Base-by-base conservation (phyloP, 2,888 invertebrate species). In the Harmothoe impar region DNA sequence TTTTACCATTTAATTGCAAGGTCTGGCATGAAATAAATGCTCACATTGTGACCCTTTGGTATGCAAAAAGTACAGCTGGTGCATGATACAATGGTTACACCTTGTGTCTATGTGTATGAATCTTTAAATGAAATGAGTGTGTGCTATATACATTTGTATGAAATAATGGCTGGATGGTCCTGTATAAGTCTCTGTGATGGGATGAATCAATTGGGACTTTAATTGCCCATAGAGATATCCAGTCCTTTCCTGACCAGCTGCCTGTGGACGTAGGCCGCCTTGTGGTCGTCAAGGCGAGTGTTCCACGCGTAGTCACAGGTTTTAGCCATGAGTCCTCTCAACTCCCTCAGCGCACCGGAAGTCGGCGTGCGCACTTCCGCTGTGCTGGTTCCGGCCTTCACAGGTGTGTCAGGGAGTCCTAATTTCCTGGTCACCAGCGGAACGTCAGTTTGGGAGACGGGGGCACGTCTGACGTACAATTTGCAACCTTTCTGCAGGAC, bases 401-500 rank as follows among this genome's bases (percentile, higher is more conserved):
- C 20, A 29, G 84, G 29, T 1, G 17, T 84, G n/a, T 3, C n/a
- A 25, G 43, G 20, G 23, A 23, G 29, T 31, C 52, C 84, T 35
- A 7, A 84, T 31, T 31, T n/a, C 62, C 25, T 77, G 25, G 77
- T 17, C 3, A 84, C 84, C n/a, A 52, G 17, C 15, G 84, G 84
- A 25, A 84, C 5, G 43, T 84, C 84, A 43, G 29, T 20, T 43
- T 35, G 31, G 54, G n/a, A 31, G 23, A 89, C 81, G 0, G 31
- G 15, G 7, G 91, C 91, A n/a, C 91, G 51, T 3, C 91, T 51
- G 54, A 91, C 89, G 43, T 78, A 91, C 33, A 91, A 35, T 17
- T 89, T 91, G 62, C 89, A 89, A 25, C 89, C 89, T n/a, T 91
- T 91, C 3, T 31, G 54, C 25, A 91, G 52, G 20, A 81, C 91